Evolutionary conservation across 2,797 vertebrate genomes (phyloP), one percentile per base, ranked within the genome.

Genomic region (Lepus oiostolus): DNA sequence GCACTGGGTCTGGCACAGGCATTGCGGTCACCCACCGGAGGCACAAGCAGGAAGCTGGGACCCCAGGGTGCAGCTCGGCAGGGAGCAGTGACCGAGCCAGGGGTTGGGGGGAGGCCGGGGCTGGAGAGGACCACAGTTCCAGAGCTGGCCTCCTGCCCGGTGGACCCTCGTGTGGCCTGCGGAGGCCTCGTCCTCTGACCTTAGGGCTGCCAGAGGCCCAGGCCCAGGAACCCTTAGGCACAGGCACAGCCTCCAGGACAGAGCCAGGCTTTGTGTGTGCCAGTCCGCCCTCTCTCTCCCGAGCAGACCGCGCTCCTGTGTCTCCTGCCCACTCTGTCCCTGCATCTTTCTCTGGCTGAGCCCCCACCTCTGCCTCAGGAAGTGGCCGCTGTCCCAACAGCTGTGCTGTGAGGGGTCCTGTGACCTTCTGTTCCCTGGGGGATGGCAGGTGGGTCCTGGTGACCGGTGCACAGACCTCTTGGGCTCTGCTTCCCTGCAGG

Each of bases 81-180:
- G n/a, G 24, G 26, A 7, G 24, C 0, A 0, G 0, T 32, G 28
- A 30, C 4, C 16, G 7, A 0, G 9, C 24, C 42, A 26, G 28
- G 26, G 21, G 38, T 42, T 42, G 38, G 38, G 38, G 38, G 1
- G 38, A 42, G 38, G 38, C 38, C 38, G 6, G 38, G 38, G 38
- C 38, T 42, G 38, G 38, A 42, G 38, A 42, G 38, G 38, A 42
- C 38, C 38, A 42, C 38, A 42, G 38, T 42, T 42, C 38, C 38
- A 42, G 38, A 42, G 38, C 63, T 71, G 8, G 9, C 30, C 9
- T n/a, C 1, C 19, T 76, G 6, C 22, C 38, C 12, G 63, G 11
- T 22, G 28, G 35, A 30, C 4, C 24, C 2, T 1, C 0, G 1
- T 4, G 4, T 1, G 10, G 32, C 14, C 54, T 22, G 42, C 4